phyloP scores from a whole-genome alignment of 2,113 vertebrate species.

The Ceyx melanurus region DNA sequence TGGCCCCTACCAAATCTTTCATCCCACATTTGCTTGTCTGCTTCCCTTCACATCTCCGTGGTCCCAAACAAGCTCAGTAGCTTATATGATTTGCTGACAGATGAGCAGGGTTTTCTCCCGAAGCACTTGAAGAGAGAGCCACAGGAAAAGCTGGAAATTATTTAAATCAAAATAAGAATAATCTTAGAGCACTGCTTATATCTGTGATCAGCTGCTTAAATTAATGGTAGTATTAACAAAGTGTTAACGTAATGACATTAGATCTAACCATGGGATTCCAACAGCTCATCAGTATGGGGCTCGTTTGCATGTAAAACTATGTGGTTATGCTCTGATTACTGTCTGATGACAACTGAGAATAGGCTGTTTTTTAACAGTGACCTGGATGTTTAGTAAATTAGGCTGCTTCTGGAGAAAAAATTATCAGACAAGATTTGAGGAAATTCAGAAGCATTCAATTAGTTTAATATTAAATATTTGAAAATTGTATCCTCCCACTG shows the following conservation, averaged over 20 bases:
- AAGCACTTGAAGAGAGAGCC: neutral
- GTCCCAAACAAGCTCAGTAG: neutral
- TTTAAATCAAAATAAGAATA: neutral
- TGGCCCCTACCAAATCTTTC: neutral
- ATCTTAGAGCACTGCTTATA: neutral
- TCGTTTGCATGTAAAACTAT: neutral
- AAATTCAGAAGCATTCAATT: neutral
- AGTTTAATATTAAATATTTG: conserved; percentile 12
- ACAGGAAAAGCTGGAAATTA: neutral
- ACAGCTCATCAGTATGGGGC: neutral
- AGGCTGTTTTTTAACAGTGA: conserved; percentile 14
- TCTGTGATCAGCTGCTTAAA: conserved; percentile 24
- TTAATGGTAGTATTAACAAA: conserved; percentile 8
- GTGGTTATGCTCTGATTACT: conserved; percentile 46
- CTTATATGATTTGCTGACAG: neutral
- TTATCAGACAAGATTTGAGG: neutral
- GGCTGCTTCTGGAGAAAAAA: conserved; percentile 7
- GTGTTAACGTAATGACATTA: conserved; percentile 21
- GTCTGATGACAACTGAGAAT: conserved; percentile 19
- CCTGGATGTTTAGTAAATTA: conserved; percentile 42
- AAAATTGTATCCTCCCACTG: neutral
- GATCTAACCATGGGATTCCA: conserved; percentile 7
- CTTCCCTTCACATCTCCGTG: neutral
- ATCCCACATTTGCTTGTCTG: neutral
- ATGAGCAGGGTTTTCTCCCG: neutral